These are phyloP conservation scores for Calyptomena viridis DNA, from an alignment of 2,113 vertebrate species.

Conservation along the genomic window DNA sequence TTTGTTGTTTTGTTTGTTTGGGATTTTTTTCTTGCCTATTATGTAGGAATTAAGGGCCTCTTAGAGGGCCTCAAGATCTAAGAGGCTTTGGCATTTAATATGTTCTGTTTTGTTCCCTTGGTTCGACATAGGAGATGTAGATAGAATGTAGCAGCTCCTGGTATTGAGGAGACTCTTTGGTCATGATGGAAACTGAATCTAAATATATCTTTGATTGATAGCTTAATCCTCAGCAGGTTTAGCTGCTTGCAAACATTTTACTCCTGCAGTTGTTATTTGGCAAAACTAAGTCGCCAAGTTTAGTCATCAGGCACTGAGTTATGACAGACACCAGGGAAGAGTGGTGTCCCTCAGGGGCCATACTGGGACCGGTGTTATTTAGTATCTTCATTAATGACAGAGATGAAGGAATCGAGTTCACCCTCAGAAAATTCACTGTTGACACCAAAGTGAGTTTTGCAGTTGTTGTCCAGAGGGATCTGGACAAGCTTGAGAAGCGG, in stretches of 20 bases:
- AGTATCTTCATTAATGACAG: not conserved
- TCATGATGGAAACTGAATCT: not conserved
- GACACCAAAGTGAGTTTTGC: too few relatives aligned
- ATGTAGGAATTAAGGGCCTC: not conserved
- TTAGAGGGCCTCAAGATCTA: not conserved
- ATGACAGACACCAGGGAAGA: not conserved
- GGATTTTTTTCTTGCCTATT: not conserved
- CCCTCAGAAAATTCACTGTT: not conserved
- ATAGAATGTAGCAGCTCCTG: not conserved
- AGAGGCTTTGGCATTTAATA: not conserved
- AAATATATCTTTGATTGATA: not conserved
- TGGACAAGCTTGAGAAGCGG: not conserved
- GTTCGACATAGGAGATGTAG: not conserved
- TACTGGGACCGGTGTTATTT: not conserved
- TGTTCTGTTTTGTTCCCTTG: not conserved
- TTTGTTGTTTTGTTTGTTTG: not conserved
- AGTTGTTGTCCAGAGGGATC: not conserved
- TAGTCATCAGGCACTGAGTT: not conserved
- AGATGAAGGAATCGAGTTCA: not conserved
- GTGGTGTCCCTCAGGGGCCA: fast-evolving
- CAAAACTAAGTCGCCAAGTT: not conserved
- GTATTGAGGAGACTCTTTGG: not conserved
- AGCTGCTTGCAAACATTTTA: not conserved
- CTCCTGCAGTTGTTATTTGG: not conserved
- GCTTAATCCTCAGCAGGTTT: not conserved